A percentile compares a stretch with the other conserved stretches of the same genome.
These are phyloP conservation scores for Ciconia boyciana DNA, from an alignment of 2,113 vertebrate species.

Conservation along the genomic window DNA sequence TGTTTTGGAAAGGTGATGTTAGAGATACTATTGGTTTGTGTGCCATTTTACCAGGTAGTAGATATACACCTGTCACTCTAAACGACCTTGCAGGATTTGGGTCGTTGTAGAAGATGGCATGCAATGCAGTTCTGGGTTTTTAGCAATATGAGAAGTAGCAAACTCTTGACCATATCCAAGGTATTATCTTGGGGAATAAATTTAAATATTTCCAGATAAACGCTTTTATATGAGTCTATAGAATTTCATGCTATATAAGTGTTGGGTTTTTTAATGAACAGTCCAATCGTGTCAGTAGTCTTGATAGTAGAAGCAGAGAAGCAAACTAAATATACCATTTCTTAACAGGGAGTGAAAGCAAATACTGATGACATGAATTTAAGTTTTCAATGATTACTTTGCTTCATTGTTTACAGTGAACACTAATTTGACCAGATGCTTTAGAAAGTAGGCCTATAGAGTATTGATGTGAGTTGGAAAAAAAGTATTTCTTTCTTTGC, in stretches of 20 bases:
- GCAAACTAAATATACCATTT: not conserved
- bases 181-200: not conserved
- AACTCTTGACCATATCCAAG: not conserved
- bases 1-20: not conserved
- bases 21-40: not conserved
- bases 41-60: not conserved
- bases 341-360: not conserved
- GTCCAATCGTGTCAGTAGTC: not conserved
- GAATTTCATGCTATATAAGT: not conserved
- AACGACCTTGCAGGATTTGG: not conserved
- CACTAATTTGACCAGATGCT: not conserved
- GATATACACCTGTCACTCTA: not conserved
- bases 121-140: not conserved
- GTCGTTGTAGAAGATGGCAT: not conserved
- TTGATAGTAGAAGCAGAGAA: not conserved
- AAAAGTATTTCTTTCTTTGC: not conserved
- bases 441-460: not conserved
- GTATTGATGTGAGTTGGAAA: not conserved
- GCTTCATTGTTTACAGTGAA: not conserved
- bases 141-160: not conserved
- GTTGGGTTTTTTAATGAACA: not conserved
- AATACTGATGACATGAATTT: not conserved
- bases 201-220: not conserved
- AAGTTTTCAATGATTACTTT: not conserved
- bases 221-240: not conserved